Evolutionary conservation across 2,888 invertebrate genomes (phyloP), one percentile per base, ranked within the genome.

Genomic region (Pediacus dermestoides): DNA sequence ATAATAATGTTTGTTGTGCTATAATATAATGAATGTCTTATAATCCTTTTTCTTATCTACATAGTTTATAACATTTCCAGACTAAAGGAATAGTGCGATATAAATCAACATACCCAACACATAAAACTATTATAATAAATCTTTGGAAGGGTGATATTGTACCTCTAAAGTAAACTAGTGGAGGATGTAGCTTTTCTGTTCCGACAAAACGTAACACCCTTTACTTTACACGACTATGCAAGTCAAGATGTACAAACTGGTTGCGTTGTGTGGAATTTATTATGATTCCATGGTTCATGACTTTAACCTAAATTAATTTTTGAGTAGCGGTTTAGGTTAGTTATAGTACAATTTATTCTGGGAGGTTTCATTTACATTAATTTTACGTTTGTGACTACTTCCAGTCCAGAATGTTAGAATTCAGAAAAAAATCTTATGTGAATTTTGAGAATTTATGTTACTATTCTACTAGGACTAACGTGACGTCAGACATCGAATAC

Each of bases 21-120:
- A 23, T 23, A 23, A 23, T 23, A 9, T 23, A 23, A 23, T 23
- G 10, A 23, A 10, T 4, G 23, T 23, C n/a, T n/a, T 23, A 23
- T 10, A 18, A 18, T 4, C 23, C 10, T 23, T 23, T 23, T 23
- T 23, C 23, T 23, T 23, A 23, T 23, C 23, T 23, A n/a, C n/a
- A n/a, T n/a, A n/a, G n/a, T 18, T 23, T 23, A 23, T 23, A 10
- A 23, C 23, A 23, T 9, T 23, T n/a, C 8, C 18, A 6, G 4
- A 18, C 6, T 23, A 10, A 23, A n/a, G 23, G 23, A 23, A 23
- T 34, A 13, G 34, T 14, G 25, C 15, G 34, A 21, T 9, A 41
- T 41, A 37, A 41, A 37, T 41, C 41, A 33, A 40, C 36, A 22
- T 11, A 31, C 33, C 37, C 41, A 33, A 40, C 36, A 22, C n/a